Percentiles rank a stretch among this genome's conserved stretches.
Conservation (phyloP, 2,888 invertebrate species). For the Diplolepis rosae region DNA sequence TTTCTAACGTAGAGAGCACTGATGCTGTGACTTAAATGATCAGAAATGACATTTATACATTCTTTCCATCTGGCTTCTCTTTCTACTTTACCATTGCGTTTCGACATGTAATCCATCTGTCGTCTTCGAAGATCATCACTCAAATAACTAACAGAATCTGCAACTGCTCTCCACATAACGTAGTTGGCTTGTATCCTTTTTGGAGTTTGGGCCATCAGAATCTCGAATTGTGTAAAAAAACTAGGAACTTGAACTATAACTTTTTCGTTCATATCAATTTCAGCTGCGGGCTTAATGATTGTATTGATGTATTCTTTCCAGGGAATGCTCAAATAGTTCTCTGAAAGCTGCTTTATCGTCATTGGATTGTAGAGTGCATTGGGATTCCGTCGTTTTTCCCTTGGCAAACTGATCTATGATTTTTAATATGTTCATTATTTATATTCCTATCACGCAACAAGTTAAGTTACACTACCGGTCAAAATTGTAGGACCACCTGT, state of each 20-base stretch:
- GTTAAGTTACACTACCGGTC: too few species aligned
- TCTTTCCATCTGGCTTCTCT: constrained; percentile 94
- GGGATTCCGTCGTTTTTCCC: constrained; percentile 91
- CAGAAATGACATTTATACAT: constrained; percentile 87
- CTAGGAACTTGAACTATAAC: constrained; percentile 90
- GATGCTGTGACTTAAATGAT: constrained; percentile 84
- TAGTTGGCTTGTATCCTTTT: constrained; percentile 89
- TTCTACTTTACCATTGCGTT: constrained; percentile 88
- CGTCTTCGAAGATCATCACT: constrained; percentile 85
- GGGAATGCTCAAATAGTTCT: constrained; percentile 84
- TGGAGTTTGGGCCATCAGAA: constrained; percentile 76
- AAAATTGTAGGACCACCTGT: too few species aligned
- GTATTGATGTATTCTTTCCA: constrained; percentile 91
- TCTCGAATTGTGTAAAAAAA: constrained; percentile 84
- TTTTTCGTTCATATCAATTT: constrained; percentile 81
- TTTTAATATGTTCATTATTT: too few species aligned
- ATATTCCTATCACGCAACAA: too few species aligned
- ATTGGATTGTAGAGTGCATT: constrained; percentile 93
- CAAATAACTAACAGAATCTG: constrained; percentile 87
- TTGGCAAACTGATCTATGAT: constrained; percentile 75
- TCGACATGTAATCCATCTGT: constrained; percentile 87
- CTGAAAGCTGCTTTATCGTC: constrained; percentile 82
- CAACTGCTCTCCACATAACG: too few species aligned
- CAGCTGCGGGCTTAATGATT: constrained; percentile 81
- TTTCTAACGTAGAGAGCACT: constrained; percentile 91